phyloP scores from a whole-genome alignment of 2,113 vertebrate genomes.

The Amphilophus citrinellus region DNA sequence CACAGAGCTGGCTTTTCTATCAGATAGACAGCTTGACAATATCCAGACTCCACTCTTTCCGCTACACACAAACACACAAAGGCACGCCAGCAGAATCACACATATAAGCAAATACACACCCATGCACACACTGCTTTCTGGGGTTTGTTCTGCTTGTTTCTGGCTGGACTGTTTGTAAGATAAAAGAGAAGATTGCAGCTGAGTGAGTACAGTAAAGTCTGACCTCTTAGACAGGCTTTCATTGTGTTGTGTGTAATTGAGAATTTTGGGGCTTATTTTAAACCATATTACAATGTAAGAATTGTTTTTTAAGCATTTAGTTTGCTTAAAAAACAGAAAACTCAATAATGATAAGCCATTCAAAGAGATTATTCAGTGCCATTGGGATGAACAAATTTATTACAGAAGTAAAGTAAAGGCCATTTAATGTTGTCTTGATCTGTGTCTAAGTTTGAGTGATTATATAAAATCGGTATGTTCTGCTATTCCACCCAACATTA shows the following conservation, averaged over 20 bases:
- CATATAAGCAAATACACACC: slow-evolving; percentile 17
- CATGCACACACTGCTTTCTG: slow-evolving; percentile 20
- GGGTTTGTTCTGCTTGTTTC: slow-evolving; percentile 58
- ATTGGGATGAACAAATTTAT: slow-evolving; percentile 23
- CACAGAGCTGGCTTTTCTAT: slow-evolving; percentile 84
- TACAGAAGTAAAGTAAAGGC: slow-evolving; percentile 14
- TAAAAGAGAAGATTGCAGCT: slow-evolving; percentile 59
- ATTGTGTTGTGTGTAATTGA: slow-evolving; percentile 32
- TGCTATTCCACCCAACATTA: slow-evolving; percentile 21
- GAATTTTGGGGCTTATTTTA: slow-evolving; percentile 18
- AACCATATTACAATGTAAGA: slow-evolving; percentile 13
- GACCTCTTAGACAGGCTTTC: slow-evolving; percentile 37
- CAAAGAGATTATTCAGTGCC: slow-evolving; percentile 14
- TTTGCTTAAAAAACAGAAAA: slow-evolving; percentile 8
- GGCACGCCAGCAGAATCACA: slow-evolving; percentile 30
- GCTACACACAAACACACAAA: slow-evolving; percentile 67
- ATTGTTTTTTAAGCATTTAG: background rate
- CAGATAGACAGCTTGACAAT: slow-evolving; percentile 86
- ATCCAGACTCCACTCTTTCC: slow-evolving; percentile 87
- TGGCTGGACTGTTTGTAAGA: slow-evolving; percentile 53
- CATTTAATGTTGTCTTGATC: slow-evolving; percentile 12
- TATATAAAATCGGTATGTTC: slow-evolving; percentile 33
- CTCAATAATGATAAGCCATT: slow-evolving; percentile 12
- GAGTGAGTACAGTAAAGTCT: slow-evolving; percentile 46
- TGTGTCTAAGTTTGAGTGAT: slow-evolving; percentile 29